Evolutionary conservation across 2,888 invertebrate species (phyloP), one percentile per base, ranked within the genome.

Genomic region (Taenaris catops): DNA sequence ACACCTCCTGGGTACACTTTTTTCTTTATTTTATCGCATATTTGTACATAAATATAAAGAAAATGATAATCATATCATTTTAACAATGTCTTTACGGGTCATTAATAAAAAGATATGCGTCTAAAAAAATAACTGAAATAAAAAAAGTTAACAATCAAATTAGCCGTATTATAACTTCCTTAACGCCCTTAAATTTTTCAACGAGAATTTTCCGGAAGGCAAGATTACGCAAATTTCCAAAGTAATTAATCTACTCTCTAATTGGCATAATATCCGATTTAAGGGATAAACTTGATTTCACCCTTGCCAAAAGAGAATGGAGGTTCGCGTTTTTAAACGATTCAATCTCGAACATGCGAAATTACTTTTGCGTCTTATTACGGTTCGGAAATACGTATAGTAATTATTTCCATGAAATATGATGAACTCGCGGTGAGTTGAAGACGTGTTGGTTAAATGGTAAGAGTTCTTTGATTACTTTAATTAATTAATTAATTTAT

Each of bases 191-290:
- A 34, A 25, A 44, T 37, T 40, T 36, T 41, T 40, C 33, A 37
- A 8, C 8, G 17, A 11, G 19, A 34, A 41, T 34, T 27, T 34
- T 34, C 21, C 12, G 21, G 24, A 29, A 42, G 29, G 16, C 27
- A 21, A 31, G 42, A 44, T 46, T 46, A 40, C 31, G 45, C 34
- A 34, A 48, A 48, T 49, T 48, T 44, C 35, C 25, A 41, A 44
- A 49, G 49, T 48, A 55, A 55, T 53, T 52, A 53, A 55, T 53
- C 50, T 44, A 36, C 38, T 47, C 43, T 34, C 50, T 55, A 55
- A 57, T 57, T 54, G 53, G 50, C 45, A 49, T 49, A 53, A 52
- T 51, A 53, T 51, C 50, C 46, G 48, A 52, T 55, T 50, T 46
- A 48, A 47, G 36, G n/a, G 27, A 43, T 46, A 41, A 43, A 42